These are phyloP conservation scores for Xiphorhynchus elegans DNA, from an alignment of 2,113 vertebrate genomes.

Conservation along the genomic window DNA sequence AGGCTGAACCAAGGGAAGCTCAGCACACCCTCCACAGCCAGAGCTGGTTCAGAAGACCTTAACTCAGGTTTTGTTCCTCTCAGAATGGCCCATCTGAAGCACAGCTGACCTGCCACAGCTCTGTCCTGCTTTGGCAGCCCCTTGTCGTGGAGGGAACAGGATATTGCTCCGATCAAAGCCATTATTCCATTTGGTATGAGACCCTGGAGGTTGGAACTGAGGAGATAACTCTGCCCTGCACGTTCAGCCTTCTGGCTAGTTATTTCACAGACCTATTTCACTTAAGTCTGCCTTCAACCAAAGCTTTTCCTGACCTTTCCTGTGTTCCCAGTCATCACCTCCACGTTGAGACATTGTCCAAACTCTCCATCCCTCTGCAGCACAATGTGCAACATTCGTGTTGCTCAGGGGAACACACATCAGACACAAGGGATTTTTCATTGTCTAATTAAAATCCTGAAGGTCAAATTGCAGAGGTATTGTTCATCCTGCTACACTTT, in stretches of 20 bases:
- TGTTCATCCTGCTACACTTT: not conserved
- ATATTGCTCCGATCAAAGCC: not conserved
- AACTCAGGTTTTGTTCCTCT: not conserved
- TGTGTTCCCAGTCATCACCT: fast-evolving
- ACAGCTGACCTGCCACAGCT: too few species aligned
- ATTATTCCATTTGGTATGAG: not conserved
- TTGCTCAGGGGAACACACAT: not conserved
- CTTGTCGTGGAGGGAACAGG: not conserved
- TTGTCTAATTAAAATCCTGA: not conserved
- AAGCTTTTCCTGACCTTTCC: not conserved
- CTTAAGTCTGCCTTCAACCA: not conserved
- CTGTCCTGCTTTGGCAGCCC: not conserved
- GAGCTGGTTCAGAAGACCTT: not conserved
- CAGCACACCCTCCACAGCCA: not conserved
- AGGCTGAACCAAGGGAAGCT: not conserved
- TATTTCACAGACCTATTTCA: not conserved
- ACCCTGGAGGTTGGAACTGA: not conserved
- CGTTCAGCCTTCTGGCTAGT: not conserved
- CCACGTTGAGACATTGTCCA: fast-evolving
- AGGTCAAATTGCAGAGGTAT: not conserved
- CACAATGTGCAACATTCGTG: fast-evolving
- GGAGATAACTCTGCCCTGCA: not conserved
- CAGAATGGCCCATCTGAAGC: not conserved
- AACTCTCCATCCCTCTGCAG: not conserved
- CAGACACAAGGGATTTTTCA: not conserved